Percentiles rank a stretch among this genome's conserved stretches.
These are phyloP conservation scores for Cynoglossus semilaevis DNA, from an alignment of 2,113 vertebrate genomes.

Conservation along the genomic window DNA sequence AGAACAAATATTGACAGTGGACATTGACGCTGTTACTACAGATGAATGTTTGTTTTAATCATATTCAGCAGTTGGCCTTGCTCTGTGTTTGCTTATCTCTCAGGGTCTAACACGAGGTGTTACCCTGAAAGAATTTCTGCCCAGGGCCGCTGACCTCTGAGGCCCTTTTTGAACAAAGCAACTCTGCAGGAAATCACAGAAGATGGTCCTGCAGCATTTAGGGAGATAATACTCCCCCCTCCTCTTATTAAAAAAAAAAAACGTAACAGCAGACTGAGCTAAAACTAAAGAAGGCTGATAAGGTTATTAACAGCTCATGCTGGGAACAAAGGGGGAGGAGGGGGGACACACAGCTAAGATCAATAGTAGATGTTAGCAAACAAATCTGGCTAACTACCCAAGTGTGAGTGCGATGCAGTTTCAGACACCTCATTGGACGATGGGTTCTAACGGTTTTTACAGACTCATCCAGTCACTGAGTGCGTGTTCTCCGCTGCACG, in stretches of 20 bases:
- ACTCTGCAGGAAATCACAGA: slow-evolving; percentile 83
- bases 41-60: slow-evolving; percentile 62
- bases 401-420: slow-evolving; percentile 17
- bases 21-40: slow-evolving; percentile 25
- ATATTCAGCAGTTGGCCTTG: slow-evolving; percentile 51
- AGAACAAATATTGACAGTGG: slow-evolving; percentile 24
- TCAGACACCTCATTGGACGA: slow-evolving; percentile 22
- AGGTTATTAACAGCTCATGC: slow-evolving; percentile 80
- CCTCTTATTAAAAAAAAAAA: slow-evolving; percentile 23
- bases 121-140: slow-evolving; percentile 77
- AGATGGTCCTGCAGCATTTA: slow-evolving; percentile 76
- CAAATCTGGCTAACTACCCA: slow-evolving; percentile 64
- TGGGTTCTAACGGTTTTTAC: slow-evolving; percentile 10
- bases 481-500: slow-evolving; percentile 25
- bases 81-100: slow-evolving; percentile 64
- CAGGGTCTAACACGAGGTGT: slow-evolving; percentile 69
- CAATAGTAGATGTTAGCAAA: slow-evolving; percentile 79
- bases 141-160: slow-evolving; percentile 77
- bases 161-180: slow-evolving; percentile 76
- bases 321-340: slow-evolving; percentile 77
- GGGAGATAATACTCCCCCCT: slow-evolving; percentile 73
- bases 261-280: slow-evolving; percentile 83
- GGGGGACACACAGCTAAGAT: slow-evolving; percentile 76
- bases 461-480: slow-evolving; percentile 5
- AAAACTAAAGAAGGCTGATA: slow-evolving; percentile 87